Evolutionary conservation across 2,797 vertebrate species (phyloP).

Genomic region (Clarias platycephalus): DNA sequence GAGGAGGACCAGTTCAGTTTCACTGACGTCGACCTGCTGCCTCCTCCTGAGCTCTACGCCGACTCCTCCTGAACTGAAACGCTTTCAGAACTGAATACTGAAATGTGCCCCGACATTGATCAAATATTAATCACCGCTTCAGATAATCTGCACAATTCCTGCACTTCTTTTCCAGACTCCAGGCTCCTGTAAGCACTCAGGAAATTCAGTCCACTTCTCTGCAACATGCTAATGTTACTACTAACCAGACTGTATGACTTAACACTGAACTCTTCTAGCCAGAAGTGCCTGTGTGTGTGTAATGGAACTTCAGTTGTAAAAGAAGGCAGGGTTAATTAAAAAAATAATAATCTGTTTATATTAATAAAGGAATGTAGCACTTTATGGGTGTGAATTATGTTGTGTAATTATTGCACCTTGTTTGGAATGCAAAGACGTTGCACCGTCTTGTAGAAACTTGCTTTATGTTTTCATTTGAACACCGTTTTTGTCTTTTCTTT

Average conservation of each 20-base stretch:
- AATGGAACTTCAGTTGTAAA: not conserved
- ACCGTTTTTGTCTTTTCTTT: not conserved
- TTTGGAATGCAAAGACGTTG: not conserved
- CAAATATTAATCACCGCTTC: not conserved
- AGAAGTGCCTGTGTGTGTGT: not conserved
- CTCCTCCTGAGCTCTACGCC: slow-evolving; percentile 73
- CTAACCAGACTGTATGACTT: not conserved
- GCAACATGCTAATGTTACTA: not conserved
- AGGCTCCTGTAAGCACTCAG: not conserved
- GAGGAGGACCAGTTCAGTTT: slow-evolving; percentile 70
- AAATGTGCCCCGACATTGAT: not conserved
- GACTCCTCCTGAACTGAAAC: slow-evolving; percentile 62
- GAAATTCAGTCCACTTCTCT: not conserved
- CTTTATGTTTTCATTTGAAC: not conserved
- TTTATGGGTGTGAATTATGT: not conserved
- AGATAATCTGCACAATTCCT: not conserved
- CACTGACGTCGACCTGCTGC: slow-evolving; percentile 68
- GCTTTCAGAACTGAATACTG: not conserved
- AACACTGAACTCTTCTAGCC: not conserved
- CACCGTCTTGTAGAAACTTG: not conserved
- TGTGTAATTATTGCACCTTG: not conserved
- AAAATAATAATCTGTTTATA: not conserved
- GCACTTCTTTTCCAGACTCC: not conserved
- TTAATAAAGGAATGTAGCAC: slow-evolving; percentile 8
- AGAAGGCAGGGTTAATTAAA: not conserved